These are phyloP conservation scores for Thamnophis sirtalis DNA, from an alignment of 2,113 vertebrate genomes.

Conservation along the genomic window DNA sequence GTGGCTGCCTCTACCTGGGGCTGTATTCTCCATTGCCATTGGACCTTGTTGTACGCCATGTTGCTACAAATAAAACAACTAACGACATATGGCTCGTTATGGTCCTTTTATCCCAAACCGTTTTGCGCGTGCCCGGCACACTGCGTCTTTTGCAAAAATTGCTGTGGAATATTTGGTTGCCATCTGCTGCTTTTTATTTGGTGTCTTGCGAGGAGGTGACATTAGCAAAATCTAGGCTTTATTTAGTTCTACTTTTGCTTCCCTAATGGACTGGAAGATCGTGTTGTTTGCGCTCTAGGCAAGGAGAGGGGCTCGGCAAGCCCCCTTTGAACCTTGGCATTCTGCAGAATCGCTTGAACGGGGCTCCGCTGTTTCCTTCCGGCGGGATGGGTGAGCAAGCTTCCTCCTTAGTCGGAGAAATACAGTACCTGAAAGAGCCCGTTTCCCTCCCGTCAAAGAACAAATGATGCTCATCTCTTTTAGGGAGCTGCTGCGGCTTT, in stretches of 20 bases:
- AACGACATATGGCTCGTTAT: constrained; percentile 69
- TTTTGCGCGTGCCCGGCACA: constrained; percentile 62
- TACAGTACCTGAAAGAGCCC: neutral
- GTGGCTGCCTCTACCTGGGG: constrained; percentile 47
- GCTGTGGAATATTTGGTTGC: constrained; percentile 71
- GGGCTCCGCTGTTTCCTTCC: constrained; percentile 15
- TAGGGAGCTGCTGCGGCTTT: neutral
- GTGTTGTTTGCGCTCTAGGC: constrained; percentile 62
- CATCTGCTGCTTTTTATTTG: constrained; percentile 71
- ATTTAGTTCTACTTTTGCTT: constrained; percentile 65
- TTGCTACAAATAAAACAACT: constrained; percentile 48
- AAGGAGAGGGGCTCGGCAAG: constrained; percentile 55
- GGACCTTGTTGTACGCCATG: constrained; percentile 47
- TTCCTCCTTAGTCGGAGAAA: neutral
- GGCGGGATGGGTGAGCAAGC: constrained; percentile 43
- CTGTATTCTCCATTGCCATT: constrained; percentile 33
- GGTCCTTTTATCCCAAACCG: constrained; percentile 63
- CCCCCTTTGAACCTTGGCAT: constrained; percentile 38
- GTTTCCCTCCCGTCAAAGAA: neutral
- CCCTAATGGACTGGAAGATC: constrained; percentile 69
- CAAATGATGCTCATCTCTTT: neutral
- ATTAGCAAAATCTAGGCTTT: constrained; percentile 69
- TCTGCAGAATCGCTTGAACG: constrained; percentile 12
- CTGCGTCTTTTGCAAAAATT: constrained; percentile 69
- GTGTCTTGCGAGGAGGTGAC: constrained; percentile 65